Evolutionary conservation across 2,797 vertebrate species (phyloP), one percentile per base, ranked within the genome.

Genomic region (Sebastes itinus): DNA sequence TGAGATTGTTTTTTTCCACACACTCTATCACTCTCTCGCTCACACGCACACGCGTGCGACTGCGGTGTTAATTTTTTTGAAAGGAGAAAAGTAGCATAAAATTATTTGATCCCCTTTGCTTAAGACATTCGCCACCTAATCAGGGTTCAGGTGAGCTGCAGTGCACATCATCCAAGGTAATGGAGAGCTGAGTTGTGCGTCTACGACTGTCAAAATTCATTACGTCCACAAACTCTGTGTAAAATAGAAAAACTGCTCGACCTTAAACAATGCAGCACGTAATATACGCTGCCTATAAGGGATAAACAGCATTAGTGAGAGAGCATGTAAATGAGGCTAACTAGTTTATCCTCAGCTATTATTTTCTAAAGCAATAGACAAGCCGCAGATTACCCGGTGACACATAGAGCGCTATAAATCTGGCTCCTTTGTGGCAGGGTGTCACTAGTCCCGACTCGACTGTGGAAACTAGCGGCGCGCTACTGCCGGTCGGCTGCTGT

Each of bases 1-100:
- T 96, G 96, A 96, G 96, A 96, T 97, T 95, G 95, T 96, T 95
- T 96, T 95, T 96, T 96, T 94, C 93, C 93, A 91, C 92, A 90
- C 93, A 92, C 91, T 93, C 91, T 91, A 88, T 94, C 94, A 94
- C 93, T 92, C 91, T 88, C 93, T 83, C 91, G 64, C 87, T 89
- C 89, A 85, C 93, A 88, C 92, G 84, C 90, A 87, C 70, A 78
- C 77, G 69, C 81, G 28, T 82, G 81, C 77, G 58, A 89, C 84
- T 80, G 89, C 77, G 82, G 88, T 92, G 91, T 91, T 93, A 87
- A 92, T 94, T 94, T 90, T 93, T 91, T 88, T 89, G 81, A 94
- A 94, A 94, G 93, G 91, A 94, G 93, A 94, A 96, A 96, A 96
- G 94, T 95, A 93, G 93, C 94, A 95, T 93, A 88, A 93, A 95